Evolutionary conservation across 2,113 vertebrate species (phyloP).

Genomic region (Psittacus erithacus): DNA sequence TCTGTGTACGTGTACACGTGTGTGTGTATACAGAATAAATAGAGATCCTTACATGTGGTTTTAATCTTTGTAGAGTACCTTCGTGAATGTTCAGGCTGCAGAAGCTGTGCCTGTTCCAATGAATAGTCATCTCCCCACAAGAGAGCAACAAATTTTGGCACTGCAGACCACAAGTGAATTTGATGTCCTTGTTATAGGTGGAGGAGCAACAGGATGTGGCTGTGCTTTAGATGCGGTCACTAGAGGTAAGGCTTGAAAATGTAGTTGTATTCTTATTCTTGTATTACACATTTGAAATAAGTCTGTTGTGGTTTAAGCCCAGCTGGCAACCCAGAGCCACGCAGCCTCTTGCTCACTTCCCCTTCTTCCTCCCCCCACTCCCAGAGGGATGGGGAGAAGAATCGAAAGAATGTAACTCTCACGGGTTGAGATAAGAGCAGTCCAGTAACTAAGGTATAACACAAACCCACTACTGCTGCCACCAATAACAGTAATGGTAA

Average conservation of each 20-base stretch:
- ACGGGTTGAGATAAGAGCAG: no score
- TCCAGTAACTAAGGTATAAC: no score
- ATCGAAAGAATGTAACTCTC: no score
- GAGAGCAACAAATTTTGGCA: constrained; percentile 80
- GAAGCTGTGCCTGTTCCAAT: constrained; percentile 69
- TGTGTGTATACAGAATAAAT: no score
- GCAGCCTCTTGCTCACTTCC: no score
- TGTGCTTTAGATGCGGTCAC: constrained; percentile 94
- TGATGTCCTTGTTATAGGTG: constrained; percentile 91
- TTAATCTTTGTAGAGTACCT: constrained; percentile 71
- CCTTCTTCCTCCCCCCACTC: no score
- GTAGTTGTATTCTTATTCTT: rapidly evolving
- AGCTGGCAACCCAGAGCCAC: no score
- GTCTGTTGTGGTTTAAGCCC: no score
- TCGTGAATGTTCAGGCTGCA: constrained; percentile 82
- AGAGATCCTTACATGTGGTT: not conserved
- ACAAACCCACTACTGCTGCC: no score
- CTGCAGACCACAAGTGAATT: constrained; percentile 81
- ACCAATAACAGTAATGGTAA: no score
- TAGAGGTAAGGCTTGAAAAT: constrained; percentile 76
- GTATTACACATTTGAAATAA: rapidly evolving
- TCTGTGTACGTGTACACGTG: rapidly evolving
- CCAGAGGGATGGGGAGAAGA: no score
- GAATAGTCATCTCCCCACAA: constrained; percentile 77
- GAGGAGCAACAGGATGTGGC: constrained; percentile 93